Conservation (phyloP, 1,140 invertebrate species). For the Drosophila jambulina region DNA sequence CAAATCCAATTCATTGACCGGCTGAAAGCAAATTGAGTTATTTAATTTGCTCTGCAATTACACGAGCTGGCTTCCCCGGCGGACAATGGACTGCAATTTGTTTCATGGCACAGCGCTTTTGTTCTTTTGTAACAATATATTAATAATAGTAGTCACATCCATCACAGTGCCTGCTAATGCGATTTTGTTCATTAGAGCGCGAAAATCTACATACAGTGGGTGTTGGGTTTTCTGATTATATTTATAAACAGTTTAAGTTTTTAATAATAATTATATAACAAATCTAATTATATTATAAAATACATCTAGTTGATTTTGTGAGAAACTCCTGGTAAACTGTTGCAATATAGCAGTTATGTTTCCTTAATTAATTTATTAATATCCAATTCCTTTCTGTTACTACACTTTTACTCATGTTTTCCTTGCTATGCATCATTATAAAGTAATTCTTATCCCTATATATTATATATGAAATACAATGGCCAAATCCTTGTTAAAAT, state of each 20-base stretch:
- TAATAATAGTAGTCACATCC: slow-evolving; percentile 29
- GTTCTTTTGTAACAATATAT: slow-evolving; percentile 12
- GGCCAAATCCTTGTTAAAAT: not conserved
- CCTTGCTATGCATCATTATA: no score
- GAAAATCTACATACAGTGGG: not conserved
- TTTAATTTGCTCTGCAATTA: slow-evolving; percentile 52
- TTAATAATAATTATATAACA: no score
- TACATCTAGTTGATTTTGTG: not conserved
- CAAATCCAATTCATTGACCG: slow-evolving; percentile 58
- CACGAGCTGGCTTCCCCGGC: slow-evolving; percentile 6
- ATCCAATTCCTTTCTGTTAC: no score
- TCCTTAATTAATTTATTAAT: not conserved
- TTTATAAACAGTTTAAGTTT: no score
- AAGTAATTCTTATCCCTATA: not conserved
- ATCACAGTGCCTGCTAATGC: slow-evolving; percentile 19
- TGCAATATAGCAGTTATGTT: no score
- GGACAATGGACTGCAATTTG: slow-evolving; percentile 38
- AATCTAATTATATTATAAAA: no score
- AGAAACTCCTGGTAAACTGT: no score
- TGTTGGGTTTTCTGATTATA: no score
- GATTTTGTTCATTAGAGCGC: slow-evolving; percentile 25
- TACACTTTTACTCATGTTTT: not conserved
- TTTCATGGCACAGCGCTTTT: slow-evolving; percentile 12
- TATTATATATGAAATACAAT: not conserved
- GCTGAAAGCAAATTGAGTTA: slow-evolving; percentile 58